Base-by-base conservation (phyloP, 2,797 vertebrate genomes). In the Sparidentex hasta region DNA sequence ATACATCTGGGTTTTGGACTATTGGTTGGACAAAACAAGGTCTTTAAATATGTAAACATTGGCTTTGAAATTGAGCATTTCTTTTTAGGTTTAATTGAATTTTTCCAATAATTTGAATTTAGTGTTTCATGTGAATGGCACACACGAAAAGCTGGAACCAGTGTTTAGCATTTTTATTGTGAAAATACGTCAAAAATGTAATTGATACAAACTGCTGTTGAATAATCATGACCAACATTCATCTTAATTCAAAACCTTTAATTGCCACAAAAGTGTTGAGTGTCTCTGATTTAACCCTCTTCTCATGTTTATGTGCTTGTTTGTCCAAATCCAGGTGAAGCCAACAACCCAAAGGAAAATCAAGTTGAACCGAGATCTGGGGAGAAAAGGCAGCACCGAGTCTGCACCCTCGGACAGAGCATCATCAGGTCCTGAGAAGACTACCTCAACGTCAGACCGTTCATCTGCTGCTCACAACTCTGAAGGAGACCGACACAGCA, bases 341-440 rank as follows among this genome's bases (percentile, higher is more conserved):
- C 91, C 91, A n/a, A 86, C 94, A 68, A 94, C 96, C 0, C 93
- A 96, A 77, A 97, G 98, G 83, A 98, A 96, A 92, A 99, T 99
- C 85, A 99, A 98, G 88, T 95, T 99, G 38, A 99, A 99, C 92
- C 94, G 98, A 85, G 98, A 99, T 81, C 96, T 96, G 13, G 98
- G 98, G 11, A 97, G 98, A 80, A 98, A 97, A 93, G 95, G 97
- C 79, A 96, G 95, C 61, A 87, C 88, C 1, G 97, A 98, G 70
- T 91, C 90, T 0, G 21, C 88, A 0, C 0, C 76, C 14, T 80
- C 76, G 2, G 93, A 94, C 25, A 80, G 88, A 75, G 44, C 74
- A 0, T 68, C 56, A 0, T 62, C 78, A 0, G 85, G 72, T 56
- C 63, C 74, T 1, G 93, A 94, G n/a, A 94, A 90, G 72, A 81